Evolutionary conservation across 2,797 vertebrate genomes (phyloP).

Genomic region (Sylvia borin): DNA sequence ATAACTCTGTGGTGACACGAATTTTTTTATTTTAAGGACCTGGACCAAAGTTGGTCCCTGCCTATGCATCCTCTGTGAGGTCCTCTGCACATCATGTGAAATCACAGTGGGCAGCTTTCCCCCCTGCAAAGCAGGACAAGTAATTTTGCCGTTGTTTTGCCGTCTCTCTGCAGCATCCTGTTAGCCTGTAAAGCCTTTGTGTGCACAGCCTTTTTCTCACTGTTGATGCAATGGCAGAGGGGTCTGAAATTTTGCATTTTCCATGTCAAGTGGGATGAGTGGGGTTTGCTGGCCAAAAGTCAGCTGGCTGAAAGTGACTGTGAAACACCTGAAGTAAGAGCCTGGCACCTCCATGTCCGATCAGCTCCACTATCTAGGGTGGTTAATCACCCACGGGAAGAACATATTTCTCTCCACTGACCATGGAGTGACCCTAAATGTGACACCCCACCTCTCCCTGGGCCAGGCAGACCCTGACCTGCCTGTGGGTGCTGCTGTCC

Average conservation of each 20-base stretch:
- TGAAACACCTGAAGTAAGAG: not conserved
- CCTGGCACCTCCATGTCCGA: fast-evolving
- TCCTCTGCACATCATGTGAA: not conserved
- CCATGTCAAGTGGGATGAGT: not conserved
- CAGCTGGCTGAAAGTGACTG: not conserved
- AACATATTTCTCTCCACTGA: not conserved
- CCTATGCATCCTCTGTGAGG: not conserved
- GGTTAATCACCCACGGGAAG: not conserved
- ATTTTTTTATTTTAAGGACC: not conserved
- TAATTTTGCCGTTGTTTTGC: not conserved
- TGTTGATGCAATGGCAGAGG: not conserved
- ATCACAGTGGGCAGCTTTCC: not conserved
- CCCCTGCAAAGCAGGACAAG: not conserved
- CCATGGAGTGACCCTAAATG: not conserved
- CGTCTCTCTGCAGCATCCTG: fast-evolving
- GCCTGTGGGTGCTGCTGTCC: not conserved
- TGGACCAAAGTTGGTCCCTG: not conserved
- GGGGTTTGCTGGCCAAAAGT: not conserved
- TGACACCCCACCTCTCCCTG: not conserved
- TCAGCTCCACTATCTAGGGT: not conserved
- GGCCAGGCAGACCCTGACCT: not conserved
- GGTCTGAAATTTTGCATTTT: not conserved
- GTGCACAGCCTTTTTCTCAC: not conserved
- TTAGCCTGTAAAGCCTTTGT: not conserved
- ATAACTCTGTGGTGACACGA: not conserved